Evolutionary conservation across 30 jellyfish, hydroid and myxozoan species (phyloP), one percentile per base, ranked within the genome.

Genomic region (Chironex yamaguchii): DNA sequence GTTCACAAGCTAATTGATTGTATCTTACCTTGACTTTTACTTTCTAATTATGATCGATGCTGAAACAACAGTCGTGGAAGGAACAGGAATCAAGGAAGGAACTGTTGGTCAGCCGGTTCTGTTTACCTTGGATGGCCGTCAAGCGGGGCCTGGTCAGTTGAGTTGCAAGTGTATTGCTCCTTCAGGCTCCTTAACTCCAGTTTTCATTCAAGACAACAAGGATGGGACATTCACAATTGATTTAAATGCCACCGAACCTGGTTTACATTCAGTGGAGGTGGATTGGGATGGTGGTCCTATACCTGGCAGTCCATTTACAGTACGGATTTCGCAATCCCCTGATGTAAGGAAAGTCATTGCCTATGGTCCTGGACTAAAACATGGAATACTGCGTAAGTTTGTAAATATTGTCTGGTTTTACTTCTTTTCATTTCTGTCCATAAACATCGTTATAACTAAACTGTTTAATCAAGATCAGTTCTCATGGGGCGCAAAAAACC

Each of bases 181-280:
- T 6, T 76, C 90, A 20, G 97, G 97, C 3, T 64, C 72, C 31
- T 82, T 42, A 58, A 94, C 99, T 4, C 72, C 80, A 51, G 99
- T 94, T 9, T 84, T 81, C 36, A 89, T 94, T 32, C 72, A 96
- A 9, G 99, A 94, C 63, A 94, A 94, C 62, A 72, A 89, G 82
- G 99, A 94, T 67, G 99, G 99, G 3, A 94, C 99, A 25, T 94
- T 75, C 86, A 94, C 99, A 2, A 89, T 94, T 25, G 99, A 94
- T 76, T 34, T 94, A 83, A 94, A 94, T 85, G 99, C 99, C 4
- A 75, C 84, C 17, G 99, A 94, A 71, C 97, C 99, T 2, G 99
- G 99, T 1, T 81, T 94, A 34, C 99, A 94, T 33, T 67, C 71
- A 27, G 99, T 89, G 28, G 96, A 94, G n/a, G 92, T 94, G 58